Percentiles rank a stretch among this genome's conserved stretches.
Conservation (phyloP, 2,113 vertebrate genomes). For the Chaetops frenatus region DNA sequence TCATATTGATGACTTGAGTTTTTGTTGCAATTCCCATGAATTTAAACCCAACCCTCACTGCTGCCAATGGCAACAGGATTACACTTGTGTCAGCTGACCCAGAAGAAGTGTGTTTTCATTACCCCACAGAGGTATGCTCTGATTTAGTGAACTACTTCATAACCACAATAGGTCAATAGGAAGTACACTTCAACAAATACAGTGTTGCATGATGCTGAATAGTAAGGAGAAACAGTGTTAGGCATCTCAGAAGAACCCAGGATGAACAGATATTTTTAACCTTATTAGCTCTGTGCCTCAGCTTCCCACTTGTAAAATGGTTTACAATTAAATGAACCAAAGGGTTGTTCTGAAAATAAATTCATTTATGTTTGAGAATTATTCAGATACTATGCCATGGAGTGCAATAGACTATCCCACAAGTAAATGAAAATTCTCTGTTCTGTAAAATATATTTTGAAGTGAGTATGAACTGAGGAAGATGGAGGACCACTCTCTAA, state of each 20-base stretch:
- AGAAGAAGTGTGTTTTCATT: constrained; percentile 22
- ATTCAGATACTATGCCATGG: not conserved
- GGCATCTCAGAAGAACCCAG: constrained; percentile 28
- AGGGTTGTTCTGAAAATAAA: constrained; percentile 47
- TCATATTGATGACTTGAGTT: not conserved
- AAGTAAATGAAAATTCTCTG: constrained; percentile 9
- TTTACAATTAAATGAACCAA: constrained; percentile 59
- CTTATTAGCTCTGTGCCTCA: constrained; percentile 64
- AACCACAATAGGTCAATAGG: constrained; percentile 46
- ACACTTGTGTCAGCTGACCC: constrained; percentile 4
- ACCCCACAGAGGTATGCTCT: constrained; percentile 30
- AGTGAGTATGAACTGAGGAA: not conserved
- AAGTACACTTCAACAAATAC: constrained; percentile 32
- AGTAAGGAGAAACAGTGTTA: not conserved
- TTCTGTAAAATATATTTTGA: not conserved
- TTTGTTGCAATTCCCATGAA: constrained; percentile 25
- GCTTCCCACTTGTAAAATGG: constrained; percentile 49
- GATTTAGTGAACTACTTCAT: constrained; percentile 37
- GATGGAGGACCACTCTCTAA: not conserved
- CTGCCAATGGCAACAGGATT: constrained; percentile 18
- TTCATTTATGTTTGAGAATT: constrained; percentile 56
- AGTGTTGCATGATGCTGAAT: not conserved
- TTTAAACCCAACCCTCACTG: not conserved
- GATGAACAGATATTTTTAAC: constrained; percentile 49
- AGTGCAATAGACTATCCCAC: not conserved